phyloP scores from a whole-genome alignment of 2,888 invertebrate species.

The Rhimphoctona megacephalus region DNA sequence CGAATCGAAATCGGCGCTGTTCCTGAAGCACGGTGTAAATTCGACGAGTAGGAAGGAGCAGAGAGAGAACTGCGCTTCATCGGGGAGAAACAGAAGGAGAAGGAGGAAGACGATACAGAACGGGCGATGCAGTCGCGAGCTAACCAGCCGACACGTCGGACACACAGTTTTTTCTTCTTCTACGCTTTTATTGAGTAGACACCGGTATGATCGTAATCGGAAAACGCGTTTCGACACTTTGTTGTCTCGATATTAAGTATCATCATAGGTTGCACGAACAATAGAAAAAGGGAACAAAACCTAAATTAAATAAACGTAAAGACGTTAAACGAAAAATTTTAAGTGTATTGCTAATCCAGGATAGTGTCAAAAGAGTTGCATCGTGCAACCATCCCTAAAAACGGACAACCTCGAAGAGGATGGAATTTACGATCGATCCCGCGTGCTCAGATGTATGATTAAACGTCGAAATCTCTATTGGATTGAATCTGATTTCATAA shows the following conservation, averaged over 20 bases:
- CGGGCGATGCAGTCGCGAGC: conserved; percentile 78
- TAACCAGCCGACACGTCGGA: conserved; percentile 75
- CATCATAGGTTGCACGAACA: conserved; percentile 43
- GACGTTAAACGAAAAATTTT: background rate
- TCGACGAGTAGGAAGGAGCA: conserved; percentile 66
- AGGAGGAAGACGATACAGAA: conserved; percentile 64
- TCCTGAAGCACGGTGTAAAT: conserved; percentile 57
- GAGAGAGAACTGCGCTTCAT: conserved; percentile 15
- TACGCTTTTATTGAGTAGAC: conserved; percentile 2
- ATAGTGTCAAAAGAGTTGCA: conserved; percentile 18
- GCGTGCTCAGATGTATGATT: conserved; percentile 30
- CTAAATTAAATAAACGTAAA: background rate
- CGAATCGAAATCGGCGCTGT: conserved; percentile 72
- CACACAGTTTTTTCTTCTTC: conserved; percentile 53
- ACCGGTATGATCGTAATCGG: conserved; percentile 54
- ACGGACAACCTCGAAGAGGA: background rate
- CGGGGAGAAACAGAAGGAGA: conserved; percentile 50
- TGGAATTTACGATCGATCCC: conserved; percentile 32
- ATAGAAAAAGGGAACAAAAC: background rate
- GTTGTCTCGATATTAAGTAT: conserved; percentile 10
- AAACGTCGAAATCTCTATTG: conserved; percentile 38
- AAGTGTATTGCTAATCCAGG: conserved; percentile 1
- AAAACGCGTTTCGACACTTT: conserved; percentile 30
- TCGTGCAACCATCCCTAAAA: conserved; percentile 1
- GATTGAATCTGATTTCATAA: conserved; percentile 14